A percentile compares a stretch with the other conserved stretches of the same genome.
Conservation (phyloP, 2,888 invertebrate genomes). For the Parelbella ahira region DNA sequence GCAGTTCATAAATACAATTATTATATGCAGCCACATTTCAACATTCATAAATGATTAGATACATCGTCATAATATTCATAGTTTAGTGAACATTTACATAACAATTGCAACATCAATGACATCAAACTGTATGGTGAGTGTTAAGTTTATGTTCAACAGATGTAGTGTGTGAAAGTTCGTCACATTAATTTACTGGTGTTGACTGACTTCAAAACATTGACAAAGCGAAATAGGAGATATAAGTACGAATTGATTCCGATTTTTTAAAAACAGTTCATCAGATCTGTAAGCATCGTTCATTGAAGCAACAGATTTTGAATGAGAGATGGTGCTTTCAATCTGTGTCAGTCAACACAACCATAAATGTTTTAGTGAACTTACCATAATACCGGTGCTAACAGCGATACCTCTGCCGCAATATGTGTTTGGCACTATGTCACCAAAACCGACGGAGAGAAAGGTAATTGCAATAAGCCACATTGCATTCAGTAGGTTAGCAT, state of each 20-base stretch:
- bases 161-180: constrained; percentile 61
- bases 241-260: constrained; percentile 14
- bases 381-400: constrained; percentile 99
- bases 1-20: constrained; percentile 33
- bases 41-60: constrained; percentile 37
- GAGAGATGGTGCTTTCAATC: constrained; percentile 11
- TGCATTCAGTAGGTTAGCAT: constrained; percentile 98
- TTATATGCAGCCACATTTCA: constrained; percentile 38
- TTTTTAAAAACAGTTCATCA: background rate
- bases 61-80: constrained; percentile 4
- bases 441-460: constrained; percentile 99
- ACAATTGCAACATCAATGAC: constrained; percentile 40
- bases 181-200: constrained; percentile 59
- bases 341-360: constrained; percentile 72
- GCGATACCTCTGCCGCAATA: constrained; percentile 99
- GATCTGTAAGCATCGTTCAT: background rate
- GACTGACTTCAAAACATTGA: constrained; percentile 55
- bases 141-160: constrained; percentile 41
- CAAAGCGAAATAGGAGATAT: constrained; percentile 14
- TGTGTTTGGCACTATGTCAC: constrained; percentile 99
- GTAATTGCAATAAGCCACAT: constrained; percentile 99
- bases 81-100: constrained; percentile 31
- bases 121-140: constrained; percentile 44
- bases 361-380: constrained; percentile 82
- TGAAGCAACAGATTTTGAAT: constrained; percentile 2